Conservation (phyloP, 2,113 vertebrate species). For the Passerina amoena region DNA sequence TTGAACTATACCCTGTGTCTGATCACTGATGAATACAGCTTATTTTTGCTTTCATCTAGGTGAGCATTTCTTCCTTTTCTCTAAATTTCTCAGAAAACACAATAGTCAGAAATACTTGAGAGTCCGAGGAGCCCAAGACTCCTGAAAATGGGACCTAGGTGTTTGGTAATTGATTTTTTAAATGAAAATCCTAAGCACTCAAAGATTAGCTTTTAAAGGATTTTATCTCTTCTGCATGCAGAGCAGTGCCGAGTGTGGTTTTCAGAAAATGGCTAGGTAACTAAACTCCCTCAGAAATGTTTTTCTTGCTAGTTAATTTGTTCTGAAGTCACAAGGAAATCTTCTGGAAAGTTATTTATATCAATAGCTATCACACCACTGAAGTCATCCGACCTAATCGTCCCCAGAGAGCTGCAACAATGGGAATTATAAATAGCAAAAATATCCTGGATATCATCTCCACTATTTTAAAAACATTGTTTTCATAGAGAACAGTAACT, state of each 20-base stretch:
- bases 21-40: background rate
- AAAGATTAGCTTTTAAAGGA: background rate
- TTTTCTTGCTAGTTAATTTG: background rate
- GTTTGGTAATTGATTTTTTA: background rate
- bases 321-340: conserved; percentile 25
- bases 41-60: background rate
- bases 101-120: background rate
- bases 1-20: background rate
- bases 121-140: background rate
- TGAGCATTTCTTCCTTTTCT: background rate
- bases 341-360: conserved; percentile 47
- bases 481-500: background rate
- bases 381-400: background rate
- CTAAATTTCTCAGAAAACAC: background rate
- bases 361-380: conserved; percentile 31
- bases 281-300: background rate
- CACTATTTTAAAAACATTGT: conserved; percentile 23
- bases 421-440: conserved; percentile 54
- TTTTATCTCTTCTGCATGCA: background rate
- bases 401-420: conserved; percentile 21
- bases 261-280: background rate
- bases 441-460: conserved; percentile 31
- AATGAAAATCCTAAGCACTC: background rate
- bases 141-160: background rate
- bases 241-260: background rate